These are phyloP conservation scores for Neogale vison DNA, from an alignment of 2,113 vertebrate genomes.

Conservation along the genomic window DNA sequence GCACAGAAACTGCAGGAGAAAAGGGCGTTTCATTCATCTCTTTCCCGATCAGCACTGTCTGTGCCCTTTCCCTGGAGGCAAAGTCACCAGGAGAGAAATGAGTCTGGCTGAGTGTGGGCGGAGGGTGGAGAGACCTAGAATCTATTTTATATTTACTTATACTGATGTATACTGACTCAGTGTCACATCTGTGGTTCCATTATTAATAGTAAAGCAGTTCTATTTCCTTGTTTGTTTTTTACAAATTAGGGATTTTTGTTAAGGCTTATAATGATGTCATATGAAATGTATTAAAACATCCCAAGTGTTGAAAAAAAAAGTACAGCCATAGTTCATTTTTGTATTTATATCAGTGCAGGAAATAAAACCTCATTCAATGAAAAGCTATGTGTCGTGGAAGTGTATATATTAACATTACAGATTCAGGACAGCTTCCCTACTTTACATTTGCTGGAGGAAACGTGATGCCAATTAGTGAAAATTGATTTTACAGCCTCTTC, in stretches of 20 bases:
- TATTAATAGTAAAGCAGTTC: not conserved
- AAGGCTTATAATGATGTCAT: not conserved
- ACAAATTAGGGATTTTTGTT: not conserved
- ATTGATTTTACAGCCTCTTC: not conserved
- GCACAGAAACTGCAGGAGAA: not conserved
- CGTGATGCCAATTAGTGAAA: constrained; percentile 1
- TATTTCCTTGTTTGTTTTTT: not conserved
- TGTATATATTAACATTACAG: not conserved
- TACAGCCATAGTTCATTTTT: constrained; percentile 21
- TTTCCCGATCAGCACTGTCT: not conserved
- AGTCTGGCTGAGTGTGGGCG: not conserved
- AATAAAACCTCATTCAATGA: constrained; percentile 40
- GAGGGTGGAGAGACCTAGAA: not conserved
- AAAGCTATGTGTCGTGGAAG: not conserved
- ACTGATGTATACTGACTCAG: not conserved
- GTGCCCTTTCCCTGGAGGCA: not conserved
- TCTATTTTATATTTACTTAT: not conserved
- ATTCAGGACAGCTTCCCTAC: not conserved
- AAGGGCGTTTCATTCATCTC: not conserved
- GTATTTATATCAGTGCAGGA: not conserved
- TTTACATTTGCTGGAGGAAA: constrained; percentile 20
- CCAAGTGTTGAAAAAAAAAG: not conserved
- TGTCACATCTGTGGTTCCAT: not conserved
- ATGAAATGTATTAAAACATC: not conserved
- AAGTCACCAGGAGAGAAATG: not conserved